Conservation (phyloP, 2,888 invertebrate genomes). For the Cryptocheilus praepositus region DNA sequence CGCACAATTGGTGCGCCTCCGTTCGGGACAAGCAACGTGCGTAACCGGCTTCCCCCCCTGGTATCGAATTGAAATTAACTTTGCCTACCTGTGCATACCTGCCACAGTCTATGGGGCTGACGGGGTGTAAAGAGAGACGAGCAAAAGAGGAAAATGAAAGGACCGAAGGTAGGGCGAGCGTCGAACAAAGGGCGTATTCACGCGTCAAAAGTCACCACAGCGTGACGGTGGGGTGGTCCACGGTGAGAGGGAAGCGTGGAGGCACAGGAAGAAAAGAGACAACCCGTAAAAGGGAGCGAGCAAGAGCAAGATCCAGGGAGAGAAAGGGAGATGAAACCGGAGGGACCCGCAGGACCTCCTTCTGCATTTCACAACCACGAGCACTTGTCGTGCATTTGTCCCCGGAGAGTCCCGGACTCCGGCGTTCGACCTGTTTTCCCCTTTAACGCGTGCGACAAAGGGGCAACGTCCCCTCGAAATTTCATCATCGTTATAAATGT, state of each 20-base stretch:
- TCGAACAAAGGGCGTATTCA: conserved; percentile 64
- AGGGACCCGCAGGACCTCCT: conserved; percentile 52
- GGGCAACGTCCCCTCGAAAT: conserved; percentile 9
- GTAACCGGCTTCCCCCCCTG: conserved; percentile 25
- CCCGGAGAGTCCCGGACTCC: conserved; percentile 21
- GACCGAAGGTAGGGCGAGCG: conserved; percentile 25
- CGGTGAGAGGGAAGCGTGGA: conserved; percentile 10
- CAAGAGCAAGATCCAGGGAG: conserved; percentile 10
- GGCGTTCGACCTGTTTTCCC: conserved; percentile 12
- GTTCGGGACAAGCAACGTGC: not conserved
- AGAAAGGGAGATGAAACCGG: conserved; percentile 21
- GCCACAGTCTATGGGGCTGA: conserved; percentile 21
- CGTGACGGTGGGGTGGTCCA: conserved; percentile 64
- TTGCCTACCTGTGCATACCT: conserved; percentile 49
- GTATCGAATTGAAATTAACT: conserved; percentile 52
- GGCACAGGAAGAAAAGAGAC: conserved; percentile 15
- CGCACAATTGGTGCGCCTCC: not conserved
- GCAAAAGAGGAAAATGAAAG: conserved; percentile 26
- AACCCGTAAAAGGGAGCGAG: conserved; percentile 13
- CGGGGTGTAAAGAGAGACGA: conserved; percentile 38
- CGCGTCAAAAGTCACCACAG: conserved; percentile 68
- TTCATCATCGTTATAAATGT: not conserved
- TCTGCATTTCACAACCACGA: conserved; percentile 49
- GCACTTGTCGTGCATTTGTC: conserved; percentile 54
- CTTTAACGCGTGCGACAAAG: conserved; percentile 11